phyloP scores from a whole-genome alignment of 2,888 invertebrate genomes.

The Zaprionus lineosus region DNA sequence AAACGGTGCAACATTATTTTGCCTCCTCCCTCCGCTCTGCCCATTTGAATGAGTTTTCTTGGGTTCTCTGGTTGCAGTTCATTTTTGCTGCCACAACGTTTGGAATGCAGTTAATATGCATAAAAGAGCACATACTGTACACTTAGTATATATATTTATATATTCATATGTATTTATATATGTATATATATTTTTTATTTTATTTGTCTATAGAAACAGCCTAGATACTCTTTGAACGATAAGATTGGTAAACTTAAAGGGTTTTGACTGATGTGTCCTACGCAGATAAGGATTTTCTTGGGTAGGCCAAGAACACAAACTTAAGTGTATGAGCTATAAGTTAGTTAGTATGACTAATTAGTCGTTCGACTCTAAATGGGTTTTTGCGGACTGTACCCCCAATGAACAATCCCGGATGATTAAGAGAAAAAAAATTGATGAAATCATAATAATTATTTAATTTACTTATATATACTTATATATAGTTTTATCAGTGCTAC shows the following conservation, averaged over 20 bases:
- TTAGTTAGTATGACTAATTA: slow-evolving; percentile 44
- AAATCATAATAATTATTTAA: too few species aligned
- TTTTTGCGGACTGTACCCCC: too few species aligned
- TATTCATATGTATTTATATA: not conserved
- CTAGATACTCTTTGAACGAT: too few species aligned
- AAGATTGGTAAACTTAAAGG: too few species aligned
- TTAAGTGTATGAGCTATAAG: too few species aligned
- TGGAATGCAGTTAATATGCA: slow-evolving; percentile 74
- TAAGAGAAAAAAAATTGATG: too few species aligned
- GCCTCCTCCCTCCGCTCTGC: not conserved
- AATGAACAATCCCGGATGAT: too few species aligned
- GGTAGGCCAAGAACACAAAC: too few species aligned
- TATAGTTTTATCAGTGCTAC: slow-evolving; percentile 5
- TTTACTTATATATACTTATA: not conserved
- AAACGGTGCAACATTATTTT: not conserved
- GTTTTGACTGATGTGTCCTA: too few species aligned
- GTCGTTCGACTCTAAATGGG: not conserved
- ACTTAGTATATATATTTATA: slow-evolving; percentile 4
- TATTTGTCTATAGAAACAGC: too few species aligned
- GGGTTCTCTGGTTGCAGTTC: slow-evolving; percentile 76
- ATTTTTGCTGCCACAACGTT: slow-evolving; percentile 42
- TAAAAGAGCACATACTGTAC: slow-evolving; percentile 6
- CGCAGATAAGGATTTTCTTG: too few species aligned
- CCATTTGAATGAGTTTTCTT: slow-evolving; percentile 14
- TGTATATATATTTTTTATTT: not conserved